Base-by-base conservation (phyloP, 2,888 invertebrate genomes). In the Ochlodes sylvanus region DNA sequence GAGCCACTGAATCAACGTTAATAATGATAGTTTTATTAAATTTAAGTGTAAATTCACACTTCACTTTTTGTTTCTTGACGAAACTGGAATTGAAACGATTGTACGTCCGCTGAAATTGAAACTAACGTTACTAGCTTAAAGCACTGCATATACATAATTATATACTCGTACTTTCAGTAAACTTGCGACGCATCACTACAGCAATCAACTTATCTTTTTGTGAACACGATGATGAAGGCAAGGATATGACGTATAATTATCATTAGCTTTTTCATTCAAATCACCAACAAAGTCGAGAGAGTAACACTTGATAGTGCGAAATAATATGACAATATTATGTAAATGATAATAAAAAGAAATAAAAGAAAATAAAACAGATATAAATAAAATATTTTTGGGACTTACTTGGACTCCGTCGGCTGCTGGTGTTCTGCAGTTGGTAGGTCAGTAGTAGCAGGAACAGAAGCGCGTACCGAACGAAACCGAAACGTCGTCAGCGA, bases 101-200 rank as follows among this genome's bases (percentile, higher is more conserved):
- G 56, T 50, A 60, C 42, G 41, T 61, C 62, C 14, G 55, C 21
- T n/a, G 47, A 55, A 17, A 62, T 62, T 67, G 66, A 60, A 62
- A 61, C 60, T 54, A 17, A 56, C 67, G 44, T n/a, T n/a, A n/a
- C 55, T 15, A 67, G 61, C 61, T 62, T n/a, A 15, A 56, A 47
- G 38, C 55, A 38, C 41, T 69, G 68, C 71, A 72, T 69, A 70
- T 70, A n/a, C n/a, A n/a, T n/a, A n/a, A n/a, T n/a, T n/a, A n/a
- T n/a, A n/a, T n/a, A n/a, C n/a, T n/a, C n/a, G n/a, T n/a, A 70
- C 54, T 71, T 72, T 64, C 54, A 65, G 47, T 64, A 73, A 71
- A 68, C 21, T 27, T 66, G 68, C 68, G 70, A 67, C 71, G 64
- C 70, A 67, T 10, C 68, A 68, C 71, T 68, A 68, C 68, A 71